phyloP scores from a whole-genome alignment of 2,888 invertebrate genomes.

The Nudaria mundana region DNA sequence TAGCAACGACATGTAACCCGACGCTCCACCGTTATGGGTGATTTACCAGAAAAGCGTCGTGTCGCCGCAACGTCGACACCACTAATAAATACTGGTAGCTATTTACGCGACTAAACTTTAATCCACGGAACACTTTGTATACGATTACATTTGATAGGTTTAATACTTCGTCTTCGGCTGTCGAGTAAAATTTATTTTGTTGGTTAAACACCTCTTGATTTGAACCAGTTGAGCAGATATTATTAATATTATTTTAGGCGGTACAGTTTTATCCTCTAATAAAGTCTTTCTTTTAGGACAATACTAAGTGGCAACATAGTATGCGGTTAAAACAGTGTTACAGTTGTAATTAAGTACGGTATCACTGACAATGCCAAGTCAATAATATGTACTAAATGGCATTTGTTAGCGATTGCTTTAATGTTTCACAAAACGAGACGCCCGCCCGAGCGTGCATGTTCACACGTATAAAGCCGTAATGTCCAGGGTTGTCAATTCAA shows the following conservation, averaged over 20 bases:
- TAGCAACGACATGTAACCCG: slow-evolving; percentile 39
- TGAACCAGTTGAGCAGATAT: no score
- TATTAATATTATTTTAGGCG: no score
- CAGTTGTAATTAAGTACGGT: not conserved
- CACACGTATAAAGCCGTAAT: slow-evolving; percentile 17
- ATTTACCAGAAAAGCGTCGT: slow-evolving; percentile 42
- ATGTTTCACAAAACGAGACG: slow-evolving; percentile 31
- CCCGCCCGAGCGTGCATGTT: slow-evolving; percentile 20
- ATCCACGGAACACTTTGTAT: slow-evolving; percentile 32
- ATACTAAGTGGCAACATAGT: no score
- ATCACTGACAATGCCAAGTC: slow-evolving; percentile 11
- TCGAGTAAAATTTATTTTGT: slow-evolving; percentile 3
- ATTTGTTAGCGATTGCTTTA: slow-evolving; percentile 36
- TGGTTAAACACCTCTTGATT: no score
- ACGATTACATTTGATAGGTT: slow-evolving; percentile 40
- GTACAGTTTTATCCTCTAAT: no score
- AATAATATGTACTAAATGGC: slow-evolving; percentile 29
- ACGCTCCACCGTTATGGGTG: slow-evolving; percentile 34
- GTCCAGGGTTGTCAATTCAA: slow-evolving; percentile 27
- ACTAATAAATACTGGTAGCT: slow-evolving; percentile 39
- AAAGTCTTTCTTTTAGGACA: no score
- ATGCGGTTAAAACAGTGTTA: not conserved
- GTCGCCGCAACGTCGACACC: slow-evolving; percentile 32
- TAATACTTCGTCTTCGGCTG: slow-evolving; percentile 19
- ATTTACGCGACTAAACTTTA: slow-evolving; percentile 43